These are phyloP conservation scores for Teinopalpus imperialis DNA, from an alignment of 2,888 invertebrate genomes.

Conservation along the genomic window DNA sequence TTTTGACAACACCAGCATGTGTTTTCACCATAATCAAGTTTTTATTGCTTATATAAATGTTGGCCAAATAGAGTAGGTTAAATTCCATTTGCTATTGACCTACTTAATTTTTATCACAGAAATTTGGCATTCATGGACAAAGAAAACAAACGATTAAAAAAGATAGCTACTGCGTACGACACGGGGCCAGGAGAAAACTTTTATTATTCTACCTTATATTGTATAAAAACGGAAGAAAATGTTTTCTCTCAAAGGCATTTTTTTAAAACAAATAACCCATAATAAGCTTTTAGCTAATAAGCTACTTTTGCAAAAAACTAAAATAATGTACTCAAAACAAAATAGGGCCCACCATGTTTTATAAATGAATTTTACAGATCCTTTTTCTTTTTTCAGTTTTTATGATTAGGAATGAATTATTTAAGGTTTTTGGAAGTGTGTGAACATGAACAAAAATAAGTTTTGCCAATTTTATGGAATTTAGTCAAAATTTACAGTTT, in stretches of 20 bases:
- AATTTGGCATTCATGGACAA: conserved; percentile 28
- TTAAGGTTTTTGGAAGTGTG: too few relatives aligned
- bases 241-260: background rate
- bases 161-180: conserved; percentile 17
- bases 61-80: conserved; percentile 26
- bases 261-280: too few relatives aligned
- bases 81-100: conserved; percentile 27
- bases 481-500: too few relatives aligned
- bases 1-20: conserved; percentile 50
- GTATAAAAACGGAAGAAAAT: background rate
- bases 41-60: conserved; percentile 12
- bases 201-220: background rate
- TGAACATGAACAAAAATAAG: too few relatives aligned
- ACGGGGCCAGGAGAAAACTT: conserved; percentile 6
- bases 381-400: too few relatives aligned
- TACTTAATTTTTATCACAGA: conserved; percentile 20
- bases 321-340: too few relatives aligned
- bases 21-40: conserved; percentile 36
- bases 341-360: too few relatives aligned
- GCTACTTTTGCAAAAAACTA: too few relatives aligned
- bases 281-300: too few relatives aligned
- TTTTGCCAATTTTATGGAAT: too few relatives aligned
- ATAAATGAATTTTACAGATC: too few relatives aligned
- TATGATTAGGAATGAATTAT: too few relatives aligned
- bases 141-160: conserved; percentile 28